Evolutionary conservation across 2,113 vertebrate species (phyloP).

Genomic region (Ceyx cyanopectus): DNA sequence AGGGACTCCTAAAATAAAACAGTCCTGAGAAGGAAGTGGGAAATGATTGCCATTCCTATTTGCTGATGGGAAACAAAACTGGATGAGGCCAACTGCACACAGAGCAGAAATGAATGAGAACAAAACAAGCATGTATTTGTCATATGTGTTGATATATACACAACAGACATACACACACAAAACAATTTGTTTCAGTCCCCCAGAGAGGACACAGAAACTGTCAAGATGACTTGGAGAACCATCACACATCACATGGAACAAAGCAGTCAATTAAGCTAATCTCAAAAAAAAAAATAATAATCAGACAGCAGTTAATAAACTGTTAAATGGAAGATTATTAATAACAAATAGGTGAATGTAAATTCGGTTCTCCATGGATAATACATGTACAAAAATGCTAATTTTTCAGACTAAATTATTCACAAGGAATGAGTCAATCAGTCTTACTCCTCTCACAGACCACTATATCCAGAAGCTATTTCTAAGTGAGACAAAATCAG

Average conservation of each 20-base stretch:
- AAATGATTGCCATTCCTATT: neutral
- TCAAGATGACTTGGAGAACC: neutral
- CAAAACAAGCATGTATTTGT: neutral
- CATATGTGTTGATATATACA: neutral
- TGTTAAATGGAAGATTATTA: constrained; percentile 30
- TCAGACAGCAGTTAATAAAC: constrained; percentile 26
- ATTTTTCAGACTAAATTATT: constrained; percentile 58
- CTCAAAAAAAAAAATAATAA: neutral
- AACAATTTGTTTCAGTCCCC: neutral
- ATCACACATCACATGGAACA: neutral
- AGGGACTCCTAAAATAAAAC: neutral
- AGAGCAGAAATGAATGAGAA: neutral
- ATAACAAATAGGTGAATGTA: constrained; percentile 49
- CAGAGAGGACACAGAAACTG: neutral
- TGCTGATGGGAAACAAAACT: neutral
- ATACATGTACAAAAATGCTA: constrained; percentile 42
- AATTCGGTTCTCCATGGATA: constrained; percentile 11
- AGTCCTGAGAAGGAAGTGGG: neutral
- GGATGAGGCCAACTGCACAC: neutral
- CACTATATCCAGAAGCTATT: constrained; percentile 34
- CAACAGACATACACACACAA: neutral
- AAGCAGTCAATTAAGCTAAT: neutral
- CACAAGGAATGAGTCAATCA: constrained; percentile 36
- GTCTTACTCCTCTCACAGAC: constrained; percentile 23
- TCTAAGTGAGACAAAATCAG: constrained; percentile 27